phyloP scores from a whole-genome alignment of 2,113 vertebrate species.

The Cichladusa arquata region DNA sequence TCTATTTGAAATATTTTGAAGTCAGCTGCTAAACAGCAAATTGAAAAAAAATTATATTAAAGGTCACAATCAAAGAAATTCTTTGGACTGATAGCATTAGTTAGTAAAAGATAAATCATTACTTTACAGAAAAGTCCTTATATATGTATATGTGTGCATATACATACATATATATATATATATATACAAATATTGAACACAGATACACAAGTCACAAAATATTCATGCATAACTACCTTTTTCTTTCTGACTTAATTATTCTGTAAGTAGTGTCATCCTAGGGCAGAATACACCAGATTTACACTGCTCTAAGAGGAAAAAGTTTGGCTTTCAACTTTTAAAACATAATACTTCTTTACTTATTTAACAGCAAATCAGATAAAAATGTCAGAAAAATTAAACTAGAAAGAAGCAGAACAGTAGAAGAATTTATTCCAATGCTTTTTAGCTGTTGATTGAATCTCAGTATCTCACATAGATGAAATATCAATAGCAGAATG shows the following conservation, averaged over 20 bases:
- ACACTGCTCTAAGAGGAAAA: neutral
- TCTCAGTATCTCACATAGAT: neutral
- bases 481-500: neutral
- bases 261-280: neutral
- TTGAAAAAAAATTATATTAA: conserved; percentile 49
- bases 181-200: neutral
- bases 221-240: neutral
- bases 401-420: neutral
- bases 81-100: neutral
- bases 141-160: neutral
- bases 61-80: conserved; percentile 55
- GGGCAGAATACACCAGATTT: neutral
- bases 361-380: neutral
- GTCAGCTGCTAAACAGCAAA: conserved; percentile 61
- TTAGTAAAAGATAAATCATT: neutral
- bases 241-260: neutral
- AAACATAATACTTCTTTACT: neutral
- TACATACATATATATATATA: no score
- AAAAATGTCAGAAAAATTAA: neutral
- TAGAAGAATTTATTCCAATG: neutral
- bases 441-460: neutral
- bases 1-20: conserved; percentile 56
- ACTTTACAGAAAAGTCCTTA: neutral
- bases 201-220: neutral
- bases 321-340: neutral